Evolutionary conservation across 2,113 vertebrate species (phyloP), one percentile per base, ranked within the genome.

Genomic region (Paradisaea rubra): DNA sequence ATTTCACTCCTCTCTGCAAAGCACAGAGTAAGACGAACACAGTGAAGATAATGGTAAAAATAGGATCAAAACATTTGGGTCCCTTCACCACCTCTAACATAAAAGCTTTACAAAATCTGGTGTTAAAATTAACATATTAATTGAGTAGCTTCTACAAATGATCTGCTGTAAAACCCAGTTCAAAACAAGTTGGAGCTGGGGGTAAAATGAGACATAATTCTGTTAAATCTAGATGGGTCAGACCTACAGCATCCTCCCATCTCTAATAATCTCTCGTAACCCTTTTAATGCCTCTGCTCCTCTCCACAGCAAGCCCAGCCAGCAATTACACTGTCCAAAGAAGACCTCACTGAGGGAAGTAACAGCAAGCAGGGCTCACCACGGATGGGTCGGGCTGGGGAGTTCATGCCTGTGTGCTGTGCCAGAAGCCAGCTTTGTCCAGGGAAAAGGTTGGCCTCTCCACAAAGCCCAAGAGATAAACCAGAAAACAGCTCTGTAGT

Each of bases 11-110:
- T 86, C 89, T 97, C 94, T 76, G 79, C 94, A 93, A 93, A 94
- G 80, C 69, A 47, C 13, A 71, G 82, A 90, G 72, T 68, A 89
- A 91, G 93, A 93, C 93, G 95, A 94, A 91, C 28, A 89, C 85
- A 74, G 85, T 61, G 54, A 94, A 91, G 91, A 86, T 80, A 91
- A 90, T 45, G 72, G 95, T 57, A 96, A 95, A 95, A 95, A 94
- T 83, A 96, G 86, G 76, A 95, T 95, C 85, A 93, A 97, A 95
- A 97, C 93, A 96, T 88, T 93, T 81, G 88, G 76, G 84, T 84
- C 69, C 60, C 50, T 94, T 81, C 82, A 90, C 86, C 47, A 95
- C 90, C 89, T 93, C 65, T 69, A 86, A 89, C 53, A 78, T 70
- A 91, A 95, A 95, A 88, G 76, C 69, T 91, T 84, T 84, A 78